Evolutionary conservation across 2,888 invertebrate species (phyloP), one percentile per base, ranked within the genome.

Genomic region (Ptilodon capucinus): DNA sequence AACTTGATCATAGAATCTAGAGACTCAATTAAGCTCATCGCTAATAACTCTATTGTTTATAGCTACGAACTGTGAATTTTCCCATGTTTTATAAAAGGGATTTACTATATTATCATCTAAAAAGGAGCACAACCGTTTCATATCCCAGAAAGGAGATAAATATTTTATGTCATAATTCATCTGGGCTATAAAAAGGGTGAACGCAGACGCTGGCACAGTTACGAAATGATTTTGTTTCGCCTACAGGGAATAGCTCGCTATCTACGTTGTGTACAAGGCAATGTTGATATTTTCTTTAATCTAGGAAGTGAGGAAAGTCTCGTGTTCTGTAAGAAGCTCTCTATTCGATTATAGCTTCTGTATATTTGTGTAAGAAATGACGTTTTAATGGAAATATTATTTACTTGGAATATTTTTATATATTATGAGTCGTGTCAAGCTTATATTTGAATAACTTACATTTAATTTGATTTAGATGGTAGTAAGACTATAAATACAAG

Each of bases 151-250:
- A 79, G 77, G 76, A 81, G 80, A 84, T 85, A 84, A 85, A 86
- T 85, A 86, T 86, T 86, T 86, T 84, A 86, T 85, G 78, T 79
- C 83, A 84, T 85, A 86, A 86, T 86, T 86, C 83, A 84, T 78
- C 80, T 65, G 67, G 60, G 78, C 83, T 74, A 83, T 84, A 86
- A 84, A 86, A 85, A 84, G 80, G 81, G 81, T 78, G 81, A 74
- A 73, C 74, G 74, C 68, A 78, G 74, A 78, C 77, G 70, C 68
- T 70, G 68, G 66, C 64, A 60, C 69, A 74, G 68, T 70, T 74
- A 63, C 65, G 74, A 70, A 77, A 84, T 81, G 76, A 80, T 84
- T 84, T 79, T 69, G 76, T 73, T 65, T 65, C 64, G 58, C 68
- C 74, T 71, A 66, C 68, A 57, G 60, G 75, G 79, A 76, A 76